These are phyloP conservation scores for Drosophila willistoni DNA, from an alignment of 1,140 invertebrate genomes.

Conservation along the genomic window DNA sequence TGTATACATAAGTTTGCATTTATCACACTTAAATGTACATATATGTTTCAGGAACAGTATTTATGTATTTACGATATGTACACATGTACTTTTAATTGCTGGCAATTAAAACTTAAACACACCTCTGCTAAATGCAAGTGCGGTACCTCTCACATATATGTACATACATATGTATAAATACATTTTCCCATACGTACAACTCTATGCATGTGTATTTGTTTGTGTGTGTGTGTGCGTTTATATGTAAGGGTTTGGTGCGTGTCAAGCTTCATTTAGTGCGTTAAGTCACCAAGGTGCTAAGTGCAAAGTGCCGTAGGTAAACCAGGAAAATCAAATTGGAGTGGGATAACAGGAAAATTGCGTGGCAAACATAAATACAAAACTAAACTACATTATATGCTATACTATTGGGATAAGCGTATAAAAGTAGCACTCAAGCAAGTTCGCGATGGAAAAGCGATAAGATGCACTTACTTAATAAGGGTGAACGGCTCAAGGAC, in stretches of 20 bases:
- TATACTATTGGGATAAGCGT: not conserved
- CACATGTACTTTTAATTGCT: conserved; percentile 79
- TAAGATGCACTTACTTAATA: conserved; percentile 33
- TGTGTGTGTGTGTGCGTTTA: not conserved
- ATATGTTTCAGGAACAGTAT: conserved; percentile 44
- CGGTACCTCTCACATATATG: not conserved
- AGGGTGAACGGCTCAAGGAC: not conserved
- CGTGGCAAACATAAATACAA: conserved; percentile 67
- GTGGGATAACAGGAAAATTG: conserved; percentile 69
- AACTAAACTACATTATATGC: conserved; percentile 6
- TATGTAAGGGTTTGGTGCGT: conserved; percentile 52
- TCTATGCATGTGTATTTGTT: conserved; percentile 5
- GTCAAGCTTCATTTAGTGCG: conserved; percentile 73
- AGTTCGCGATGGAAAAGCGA: conserved; percentile 51
- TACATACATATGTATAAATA: no score
- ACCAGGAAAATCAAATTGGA: conserved; percentile 14
- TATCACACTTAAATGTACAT: conserved; percentile 4
- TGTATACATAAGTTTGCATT: not conserved
- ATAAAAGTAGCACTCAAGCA: conserved; percentile 38
- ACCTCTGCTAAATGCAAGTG: conserved; percentile 31
- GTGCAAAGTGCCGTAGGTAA: conserved; percentile 35
- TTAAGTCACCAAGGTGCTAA: conserved; percentile 79
- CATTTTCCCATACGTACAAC: not conserved
- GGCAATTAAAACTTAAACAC: conserved; percentile 82
- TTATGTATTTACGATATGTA: conserved; percentile 31